Conservation (phyloP, 2,888 invertebrate genomes). For the Eupithecia vulgata region DNA sequence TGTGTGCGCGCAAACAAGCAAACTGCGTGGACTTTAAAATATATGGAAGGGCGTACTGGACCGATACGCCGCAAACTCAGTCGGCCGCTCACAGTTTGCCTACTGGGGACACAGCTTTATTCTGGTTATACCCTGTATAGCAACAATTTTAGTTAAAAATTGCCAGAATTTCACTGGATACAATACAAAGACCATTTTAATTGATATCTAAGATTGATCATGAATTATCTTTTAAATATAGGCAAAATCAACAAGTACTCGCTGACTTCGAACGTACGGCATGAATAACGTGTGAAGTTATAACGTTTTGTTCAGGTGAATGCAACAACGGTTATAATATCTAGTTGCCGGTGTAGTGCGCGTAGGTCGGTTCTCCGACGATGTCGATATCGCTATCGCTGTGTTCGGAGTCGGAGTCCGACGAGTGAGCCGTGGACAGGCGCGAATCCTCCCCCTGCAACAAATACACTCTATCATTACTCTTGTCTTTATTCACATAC, state of each 20-base stretch:
- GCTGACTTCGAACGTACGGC: not conserved
- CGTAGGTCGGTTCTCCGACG: slow-evolving; percentile 79
- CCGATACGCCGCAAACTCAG: too few species aligned
- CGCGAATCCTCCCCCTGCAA: slow-evolving; percentile 61
- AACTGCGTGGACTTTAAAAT: too few species aligned
- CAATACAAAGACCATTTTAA: not conserved
- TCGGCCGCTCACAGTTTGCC: too few species aligned
- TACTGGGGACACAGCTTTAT: too few species aligned
- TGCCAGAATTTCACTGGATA: not conserved
- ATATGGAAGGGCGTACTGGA: too few species aligned
- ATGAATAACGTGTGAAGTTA: not conserved
- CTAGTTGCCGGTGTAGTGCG: slow-evolving; percentile 67
- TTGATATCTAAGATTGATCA: not conserved
- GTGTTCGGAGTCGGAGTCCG: slow-evolving; percentile 83
- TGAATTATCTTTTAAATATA: not conserved
- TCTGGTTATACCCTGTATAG: too few species aligned
- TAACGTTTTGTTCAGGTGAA: not conserved
- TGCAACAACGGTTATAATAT: slow-evolving; percentile 10
- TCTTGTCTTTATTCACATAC: too few species aligned
- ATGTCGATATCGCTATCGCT: slow-evolving; percentile 86
- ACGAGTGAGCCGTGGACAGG: slow-evolving; percentile 63
- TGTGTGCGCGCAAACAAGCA: too few species aligned
- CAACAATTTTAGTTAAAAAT: not conserved
- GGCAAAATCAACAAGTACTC: not conserved
- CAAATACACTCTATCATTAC: not conserved